Evolutionary conservation across 2,797 vertebrate genomes (phyloP).

Genomic region (Manis crassicaudata): DNA sequence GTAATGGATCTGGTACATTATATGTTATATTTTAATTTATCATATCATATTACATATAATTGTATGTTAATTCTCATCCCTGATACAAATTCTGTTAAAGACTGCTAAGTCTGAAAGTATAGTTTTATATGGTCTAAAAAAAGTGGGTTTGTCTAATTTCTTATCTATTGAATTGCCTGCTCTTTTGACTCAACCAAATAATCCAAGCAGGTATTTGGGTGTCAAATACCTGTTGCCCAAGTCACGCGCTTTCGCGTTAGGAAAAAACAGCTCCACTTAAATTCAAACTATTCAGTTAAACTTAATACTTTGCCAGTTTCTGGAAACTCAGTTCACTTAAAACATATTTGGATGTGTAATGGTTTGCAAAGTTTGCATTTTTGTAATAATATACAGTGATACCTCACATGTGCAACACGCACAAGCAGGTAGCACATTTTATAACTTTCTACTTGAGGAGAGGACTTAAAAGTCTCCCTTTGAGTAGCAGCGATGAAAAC

Average conservation of each 20-base stretch:
- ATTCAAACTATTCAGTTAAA: conserved; percentile 31
- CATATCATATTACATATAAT: neutral
- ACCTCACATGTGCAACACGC: neutral
- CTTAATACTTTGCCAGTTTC: neutral
- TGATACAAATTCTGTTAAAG: conserved; percentile 24
- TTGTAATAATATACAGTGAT: neutral
- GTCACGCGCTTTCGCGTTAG: neutral
- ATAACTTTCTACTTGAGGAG: neutral
- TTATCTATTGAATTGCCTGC: neutral
- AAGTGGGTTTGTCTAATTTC: neutral
- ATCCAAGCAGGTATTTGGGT: neutral
- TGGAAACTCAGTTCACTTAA: conserved; percentile 53
- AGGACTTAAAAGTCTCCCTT: neutral
- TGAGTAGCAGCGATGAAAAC: neutral
- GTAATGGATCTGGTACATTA: neutral
- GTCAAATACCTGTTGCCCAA: neutral
- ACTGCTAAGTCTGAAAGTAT: neutral
- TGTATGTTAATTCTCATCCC: neutral
- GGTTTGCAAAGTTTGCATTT: conserved; percentile 18
- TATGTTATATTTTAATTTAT: neutral
- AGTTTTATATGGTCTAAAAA: neutral
- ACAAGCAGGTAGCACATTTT: neutral
- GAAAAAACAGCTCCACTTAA: neutral
- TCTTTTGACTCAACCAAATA: conserved; percentile 7
- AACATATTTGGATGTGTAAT: neutral